phyloP scores from a whole-genome alignment of 2,797 vertebrate species.

The Fistularia commersonii region DNA sequence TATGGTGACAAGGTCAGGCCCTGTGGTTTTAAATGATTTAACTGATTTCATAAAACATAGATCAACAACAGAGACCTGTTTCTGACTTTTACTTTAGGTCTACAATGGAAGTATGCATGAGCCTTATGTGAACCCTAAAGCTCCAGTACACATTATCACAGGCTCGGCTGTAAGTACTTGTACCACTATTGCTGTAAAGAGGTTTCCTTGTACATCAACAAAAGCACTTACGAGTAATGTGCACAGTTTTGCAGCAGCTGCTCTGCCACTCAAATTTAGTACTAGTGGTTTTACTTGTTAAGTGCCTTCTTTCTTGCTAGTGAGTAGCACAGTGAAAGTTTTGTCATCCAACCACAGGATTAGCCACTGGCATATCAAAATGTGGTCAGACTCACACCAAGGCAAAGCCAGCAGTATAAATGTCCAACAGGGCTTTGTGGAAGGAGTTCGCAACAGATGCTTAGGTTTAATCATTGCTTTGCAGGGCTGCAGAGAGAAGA shows the following conservation, averaged over 20 bases:
- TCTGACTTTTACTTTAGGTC: constrained; percentile 67
- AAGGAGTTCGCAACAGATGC: constrained; percentile 10
- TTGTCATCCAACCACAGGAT: constrained; percentile 50
- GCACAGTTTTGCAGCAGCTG: constrained; percentile 36
- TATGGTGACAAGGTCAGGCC: constrained; percentile 81
- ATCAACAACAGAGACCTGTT: not conserved
- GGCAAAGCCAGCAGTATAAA: constrained; percentile 41
- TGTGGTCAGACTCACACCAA: constrained; percentile 31
- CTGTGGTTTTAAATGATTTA: constrained; percentile 3
- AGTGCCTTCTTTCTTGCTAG: constrained; percentile 56
- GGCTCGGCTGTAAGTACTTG: constrained; percentile 85
- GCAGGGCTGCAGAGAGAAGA: constrained; percentile 85
- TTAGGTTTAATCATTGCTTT: constrained; percentile 15
- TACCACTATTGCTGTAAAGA: constrained; percentile 3
- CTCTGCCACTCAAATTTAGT: constrained; percentile 33
- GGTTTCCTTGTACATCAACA: constrained; percentile 23
- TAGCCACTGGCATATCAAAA: constrained; percentile 56
- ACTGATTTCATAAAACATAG: constrained; percentile 6
- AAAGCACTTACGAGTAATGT: constrained; percentile 39
- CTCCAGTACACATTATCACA: constrained; percentile 86
- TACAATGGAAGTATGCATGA: constrained; percentile 78
- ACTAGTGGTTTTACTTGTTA: constrained; percentile 52
- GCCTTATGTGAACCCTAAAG: constrained; percentile 84
- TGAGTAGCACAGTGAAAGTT: constrained; percentile 33
- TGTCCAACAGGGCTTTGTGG: constrained; percentile 36